Evolutionary conservation across 2,888 invertebrate species (phyloP).

Genomic region (Athetis lepigone): DNA sequence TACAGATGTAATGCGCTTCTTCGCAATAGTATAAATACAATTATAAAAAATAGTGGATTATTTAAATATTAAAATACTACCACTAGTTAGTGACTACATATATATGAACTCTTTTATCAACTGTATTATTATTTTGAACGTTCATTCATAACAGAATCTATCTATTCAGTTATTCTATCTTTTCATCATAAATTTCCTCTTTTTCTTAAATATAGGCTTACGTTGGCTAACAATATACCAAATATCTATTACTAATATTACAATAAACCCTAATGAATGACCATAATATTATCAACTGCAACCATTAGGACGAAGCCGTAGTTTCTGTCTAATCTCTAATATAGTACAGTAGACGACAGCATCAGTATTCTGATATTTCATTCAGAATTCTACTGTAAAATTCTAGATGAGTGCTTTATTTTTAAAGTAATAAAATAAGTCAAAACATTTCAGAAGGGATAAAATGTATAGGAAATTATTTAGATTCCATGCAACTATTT

Average conservation of each 20-base stretch:
- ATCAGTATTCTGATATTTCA: conserved; percentile 17
- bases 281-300: conserved; percentile 50
- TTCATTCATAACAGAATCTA: conserved; percentile 3
- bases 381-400: conserved; percentile 1
- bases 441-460: too few relatives aligned
- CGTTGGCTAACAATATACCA: conserved; percentile 32
- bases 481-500: too few relatives aligned
- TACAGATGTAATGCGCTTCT: neutral
- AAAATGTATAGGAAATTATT: too few relatives aligned
- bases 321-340: conserved; percentile 52
- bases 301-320: conserved; percentile 43
- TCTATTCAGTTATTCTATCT: too few relatives aligned
- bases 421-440: too few relatives aligned
- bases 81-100: too few relatives aligned
- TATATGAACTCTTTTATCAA: neutral
- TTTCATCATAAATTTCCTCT: conserved; percentile 25
- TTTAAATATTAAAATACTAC: too few relatives aligned
- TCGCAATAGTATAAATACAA: too few relatives aligned
- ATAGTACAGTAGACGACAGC: conserved; percentile 36
- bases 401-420: conserved; percentile 3
- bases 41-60: too few relatives aligned
- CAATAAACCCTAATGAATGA: conserved; percentile 56
- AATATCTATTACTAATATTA: conserved; percentile 39
- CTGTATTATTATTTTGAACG: neutral
- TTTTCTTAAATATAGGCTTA: conserved; percentile 44